Evolutionary conservation across 2,113 vertebrate species (phyloP).

Genomic region (Monopterus albus): DNA sequence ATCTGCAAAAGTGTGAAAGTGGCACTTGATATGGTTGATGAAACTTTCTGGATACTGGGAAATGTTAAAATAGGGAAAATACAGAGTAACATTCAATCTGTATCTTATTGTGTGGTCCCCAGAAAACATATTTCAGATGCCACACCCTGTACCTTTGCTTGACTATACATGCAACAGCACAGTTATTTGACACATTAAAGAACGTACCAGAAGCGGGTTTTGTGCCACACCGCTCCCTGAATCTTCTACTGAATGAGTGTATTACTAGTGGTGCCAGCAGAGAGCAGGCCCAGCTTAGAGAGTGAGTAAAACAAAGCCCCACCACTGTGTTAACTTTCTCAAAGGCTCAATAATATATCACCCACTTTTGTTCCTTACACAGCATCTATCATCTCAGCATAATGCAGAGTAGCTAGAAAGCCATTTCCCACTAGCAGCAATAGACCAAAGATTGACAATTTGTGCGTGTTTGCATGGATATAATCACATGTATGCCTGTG

Average conservation of each 20-base stretch:
- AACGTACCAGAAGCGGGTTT: constrained; percentile 11
- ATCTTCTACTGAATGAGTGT: constrained; percentile 60
- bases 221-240: constrained; percentile 8
- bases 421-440: constrained; percentile 66
- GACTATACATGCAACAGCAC: constrained; percentile 2
- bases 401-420: constrained; percentile 57
- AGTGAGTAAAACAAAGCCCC: constrained; percentile 68
- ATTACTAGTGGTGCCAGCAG: constrained; percentile 53
- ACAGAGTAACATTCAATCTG: too few species aligned
- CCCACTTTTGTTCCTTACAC: constrained; percentile 68
- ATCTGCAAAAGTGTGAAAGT: constrained; percentile 22
- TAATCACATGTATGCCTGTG: background rate
- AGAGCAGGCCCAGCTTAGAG: constrained; percentile 42
- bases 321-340: constrained; percentile 64
- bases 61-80: constrained; percentile 18
- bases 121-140: too few species aligned
- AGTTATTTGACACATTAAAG: constrained; percentile 9
- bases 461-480: constrained; percentile 3
- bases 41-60: background rate
- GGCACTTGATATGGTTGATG: background rate
- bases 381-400: constrained; percentile 71
- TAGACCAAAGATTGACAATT: constrained; percentile 65
- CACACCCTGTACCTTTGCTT: background rate
- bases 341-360: constrained; percentile 74
- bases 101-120: too few species aligned